Evolutionary conservation across 2,888 invertebrate species (phyloP), one percentile per base, ranked within the genome.

Genomic region (Isotomurus palustris): DNA sequence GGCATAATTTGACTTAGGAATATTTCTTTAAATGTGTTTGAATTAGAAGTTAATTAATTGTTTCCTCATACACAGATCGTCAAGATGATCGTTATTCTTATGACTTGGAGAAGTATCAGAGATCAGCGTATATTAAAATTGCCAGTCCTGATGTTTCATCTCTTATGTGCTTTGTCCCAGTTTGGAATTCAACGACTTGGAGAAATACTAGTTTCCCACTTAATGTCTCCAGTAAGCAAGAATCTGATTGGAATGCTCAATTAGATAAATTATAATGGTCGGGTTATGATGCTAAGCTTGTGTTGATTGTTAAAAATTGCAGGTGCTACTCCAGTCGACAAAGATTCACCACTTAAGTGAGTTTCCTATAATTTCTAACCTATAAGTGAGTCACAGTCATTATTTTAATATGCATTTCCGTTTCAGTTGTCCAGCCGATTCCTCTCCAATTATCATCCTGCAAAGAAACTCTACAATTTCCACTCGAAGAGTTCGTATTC

Each of bases 81-180:
- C 49, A 53, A 22, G 65, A 65, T 29, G 62, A 65, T 21, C 36
- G 59, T 12, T 59, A 38, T 24, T 53, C 54, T 17, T 59, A 55
- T 32, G 60, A 65, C 24, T 38, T 59, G 41, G 60, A 65, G 29
- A 65, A 62, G 28, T 62, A 62, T 8, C 45, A 60, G 40, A 38
- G 65, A 56, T 59, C 65, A 12, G 56, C 58, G 17, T 65, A 60
- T 52, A 60, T 65, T 14, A 48, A 45, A 38, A 58, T 65, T 19
- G 53, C 56, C 43, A 60, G 56, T 28, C 6, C 50, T 5, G 60
- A 65, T 45, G 55, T 65, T 3, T 43, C 55, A n/a, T 54, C 49
- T 8, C 51, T 65, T 3, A 58, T 65, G 56, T 65, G 65, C 36
- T 62, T 60, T 40, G 65, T 62, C 19, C 65, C 65, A 1, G 60